These are phyloP conservation scores for Procambarus clarkii DNA, from an alignment of 1,140 invertebrate species.

Conservation along the genomic window DNA sequence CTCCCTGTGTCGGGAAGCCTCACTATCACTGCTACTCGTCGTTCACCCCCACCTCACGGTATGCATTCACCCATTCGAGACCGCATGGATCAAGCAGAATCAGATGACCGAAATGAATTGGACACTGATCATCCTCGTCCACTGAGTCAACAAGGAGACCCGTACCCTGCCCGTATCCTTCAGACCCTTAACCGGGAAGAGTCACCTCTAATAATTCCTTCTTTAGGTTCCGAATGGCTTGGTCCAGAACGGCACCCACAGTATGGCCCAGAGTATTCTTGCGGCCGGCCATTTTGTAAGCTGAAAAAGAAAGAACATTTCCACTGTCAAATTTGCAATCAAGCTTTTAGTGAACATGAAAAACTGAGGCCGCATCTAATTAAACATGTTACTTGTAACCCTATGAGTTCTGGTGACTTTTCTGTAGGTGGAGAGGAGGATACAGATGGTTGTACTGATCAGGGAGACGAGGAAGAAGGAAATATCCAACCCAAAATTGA, in stretches of 20 bases:
- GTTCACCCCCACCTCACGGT: constrained; percentile 58
- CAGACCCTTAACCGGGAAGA: constrained; percentile 73
- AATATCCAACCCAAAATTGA: constrained; percentile 43
- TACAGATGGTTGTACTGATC: constrained; percentile 42
- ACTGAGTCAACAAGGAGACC: constrained; percentile 65
- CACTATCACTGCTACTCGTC: constrained; percentile 67
- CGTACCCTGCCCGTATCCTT: constrained; percentile 74
- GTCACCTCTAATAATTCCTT: constrained; percentile 48
- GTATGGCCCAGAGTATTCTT: constrained; percentile 81
- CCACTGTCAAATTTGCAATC: constrained; percentile 91
- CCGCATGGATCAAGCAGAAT: constrained; percentile 59
- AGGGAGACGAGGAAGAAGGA: constrained; percentile 41
- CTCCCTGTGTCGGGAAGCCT: constrained; percentile 70
- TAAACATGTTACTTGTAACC: constrained; percentile 78
- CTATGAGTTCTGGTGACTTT: constrained; percentile 44
- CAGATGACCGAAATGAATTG: constrained; percentile 46
- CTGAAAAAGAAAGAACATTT: constrained; percentile 89
- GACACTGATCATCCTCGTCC: constrained; percentile 60
- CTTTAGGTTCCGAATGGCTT: constrained; percentile 75
- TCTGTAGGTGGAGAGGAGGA: constrained; percentile 52
- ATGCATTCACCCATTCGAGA: constrained; percentile 60
- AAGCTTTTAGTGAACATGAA: constrained; percentile 85
- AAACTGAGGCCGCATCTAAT: constrained; percentile 83
- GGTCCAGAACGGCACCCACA: constrained; percentile 68
- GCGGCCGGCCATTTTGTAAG: constrained; percentile 90